Conservation (phyloP, 2,888 invertebrate species). For the Melanargia galathea region DNA sequence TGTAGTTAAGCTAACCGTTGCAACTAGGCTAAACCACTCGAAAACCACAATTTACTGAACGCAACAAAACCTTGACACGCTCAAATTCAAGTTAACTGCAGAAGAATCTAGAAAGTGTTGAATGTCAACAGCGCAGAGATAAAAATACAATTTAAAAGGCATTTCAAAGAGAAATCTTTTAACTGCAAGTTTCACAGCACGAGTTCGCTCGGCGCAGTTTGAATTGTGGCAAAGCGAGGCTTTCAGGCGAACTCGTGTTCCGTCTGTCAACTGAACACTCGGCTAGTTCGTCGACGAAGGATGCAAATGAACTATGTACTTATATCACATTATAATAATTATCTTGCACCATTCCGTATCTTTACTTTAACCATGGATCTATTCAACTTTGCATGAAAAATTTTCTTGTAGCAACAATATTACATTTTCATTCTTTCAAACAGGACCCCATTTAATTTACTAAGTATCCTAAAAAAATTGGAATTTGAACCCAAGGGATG, state of each 20-base stretch:
- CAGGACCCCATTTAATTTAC: too few species aligned
- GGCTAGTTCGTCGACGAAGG: neutral
- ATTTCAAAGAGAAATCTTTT: slow-evolving; percentile 8
- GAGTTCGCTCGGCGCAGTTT: neutral
- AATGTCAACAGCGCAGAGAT: slow-evolving; percentile 2
- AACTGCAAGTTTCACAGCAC: neutral
- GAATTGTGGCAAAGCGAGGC: neutral
- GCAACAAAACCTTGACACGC: slow-evolving; percentile 5
- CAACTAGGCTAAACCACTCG: neutral
- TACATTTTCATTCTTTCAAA: too few species aligned
- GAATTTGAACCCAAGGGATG: too few species aligned
- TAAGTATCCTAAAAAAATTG: too few species aligned
- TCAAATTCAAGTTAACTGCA: neutral
- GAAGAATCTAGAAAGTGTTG: neutral
- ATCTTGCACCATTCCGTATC: too few species aligned
- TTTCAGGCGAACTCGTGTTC: neutral
- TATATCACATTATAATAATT: neutral
- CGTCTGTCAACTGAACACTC: neutral
- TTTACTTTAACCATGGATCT: too few species aligned
- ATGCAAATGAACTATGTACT: neutral
- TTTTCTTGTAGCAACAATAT: too few species aligned
- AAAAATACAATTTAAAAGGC: slow-evolving; percentile 11
- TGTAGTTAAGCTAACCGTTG: neutral
- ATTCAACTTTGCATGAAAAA: too few species aligned
- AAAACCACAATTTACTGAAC: neutral